Base-by-base conservation (phyloP, 2,113 vertebrate genomes). In the Gambusia affinis region DNA sequence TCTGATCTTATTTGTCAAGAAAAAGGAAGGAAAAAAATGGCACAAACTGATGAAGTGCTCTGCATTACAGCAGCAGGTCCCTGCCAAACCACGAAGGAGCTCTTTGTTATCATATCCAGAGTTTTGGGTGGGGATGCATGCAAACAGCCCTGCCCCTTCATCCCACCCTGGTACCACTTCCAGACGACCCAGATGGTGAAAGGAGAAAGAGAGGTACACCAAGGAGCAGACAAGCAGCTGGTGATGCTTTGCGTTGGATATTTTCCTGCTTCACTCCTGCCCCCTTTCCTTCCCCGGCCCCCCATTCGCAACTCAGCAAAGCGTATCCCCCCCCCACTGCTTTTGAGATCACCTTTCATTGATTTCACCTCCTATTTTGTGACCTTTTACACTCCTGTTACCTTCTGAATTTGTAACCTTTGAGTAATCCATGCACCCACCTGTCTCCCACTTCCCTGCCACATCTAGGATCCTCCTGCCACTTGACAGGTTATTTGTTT, bases 301-400 rank as follows among this genome's bases (percentile, higher is more conserved):
- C 78, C 82, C 75, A 37, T 75, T 64, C 5, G 7, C 15, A 74
- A 61, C 30, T 54, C 47, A 30, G 70, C 57, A 39, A 68, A 65
- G 35, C 60, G 19, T 82, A 85, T 69, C 8, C 64, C 64, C 60
- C 80, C 2, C 2, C 35, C 19, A 44, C 12, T 15, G 12, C 70
- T 35, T 14, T 33, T 67, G 67, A 69, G 60, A 71, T 65, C 35
- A 47, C 44, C 44, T 47, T 47, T 73, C 85, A 68, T 54, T 51
- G 67, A 78, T 67, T 87, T 77, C 65, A 28, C 67, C 79, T 70
- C 31, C 79, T 79, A 60, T 71, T 73, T 80, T 35, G 42, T 72
- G 80, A 89, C 77, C 84, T 87, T 88, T 89, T 62, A 82, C 67
- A 63, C 73, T 79, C 67, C 78, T 71, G 78, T 87, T 84, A 82